These are phyloP conservation scores for Drosophila dunni DNA, from an alignment of 1,140 invertebrate species.

Conservation along the genomic window DNA sequence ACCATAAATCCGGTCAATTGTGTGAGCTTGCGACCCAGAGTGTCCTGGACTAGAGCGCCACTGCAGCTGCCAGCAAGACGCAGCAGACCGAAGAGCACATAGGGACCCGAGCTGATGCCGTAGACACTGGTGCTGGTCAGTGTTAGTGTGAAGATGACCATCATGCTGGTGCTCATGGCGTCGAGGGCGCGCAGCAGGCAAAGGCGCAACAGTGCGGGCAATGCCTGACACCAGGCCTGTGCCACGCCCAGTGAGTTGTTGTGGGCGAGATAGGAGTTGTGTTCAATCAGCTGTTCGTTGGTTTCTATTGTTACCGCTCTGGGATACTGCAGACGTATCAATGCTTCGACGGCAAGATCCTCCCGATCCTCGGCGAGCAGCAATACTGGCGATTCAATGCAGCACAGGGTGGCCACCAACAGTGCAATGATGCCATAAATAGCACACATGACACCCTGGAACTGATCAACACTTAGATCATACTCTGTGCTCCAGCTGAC, in stretches of 20 bases:
- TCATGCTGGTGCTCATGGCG: conserved; percentile 51
- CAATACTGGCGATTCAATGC: conserved; percentile 67
- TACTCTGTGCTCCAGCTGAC: conserved; percentile 37
- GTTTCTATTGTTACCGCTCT: conserved; percentile 63
- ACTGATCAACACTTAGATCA: conserved; percentile 49
- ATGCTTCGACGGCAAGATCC: conserved; percentile 56
- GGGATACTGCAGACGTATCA: conserved; percentile 65
- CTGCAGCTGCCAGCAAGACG: conserved; percentile 57
- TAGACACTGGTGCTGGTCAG: conserved; percentile 54
- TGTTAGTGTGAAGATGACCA: conserved; percentile 52
- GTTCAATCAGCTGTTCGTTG: conserved; percentile 68
- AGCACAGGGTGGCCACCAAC: conserved; percentile 42
- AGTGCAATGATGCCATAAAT: conserved; percentile 52
- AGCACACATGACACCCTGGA: conserved; percentile 55
- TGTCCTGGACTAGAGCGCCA: conserved; percentile 58
- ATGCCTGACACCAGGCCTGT: conserved; percentile 33
- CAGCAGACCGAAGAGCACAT: conserved; percentile 62
- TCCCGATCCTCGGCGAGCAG: conserved; percentile 50
- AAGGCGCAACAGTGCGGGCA: conserved; percentile 63
- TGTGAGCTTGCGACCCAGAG: conserved; percentile 60
- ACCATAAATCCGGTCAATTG: conserved; percentile 62
- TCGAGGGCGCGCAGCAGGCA: conserved; percentile 56
- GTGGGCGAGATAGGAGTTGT: conserved; percentile 60
- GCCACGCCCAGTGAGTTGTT: conserved; percentile 17
- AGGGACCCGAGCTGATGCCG: conserved; percentile 50